A percentile compares a stretch with the other conserved stretches of the same genome.
Conservation (phyloP, 2,888 invertebrate genomes). For the Laspeyria flexula region DNA sequence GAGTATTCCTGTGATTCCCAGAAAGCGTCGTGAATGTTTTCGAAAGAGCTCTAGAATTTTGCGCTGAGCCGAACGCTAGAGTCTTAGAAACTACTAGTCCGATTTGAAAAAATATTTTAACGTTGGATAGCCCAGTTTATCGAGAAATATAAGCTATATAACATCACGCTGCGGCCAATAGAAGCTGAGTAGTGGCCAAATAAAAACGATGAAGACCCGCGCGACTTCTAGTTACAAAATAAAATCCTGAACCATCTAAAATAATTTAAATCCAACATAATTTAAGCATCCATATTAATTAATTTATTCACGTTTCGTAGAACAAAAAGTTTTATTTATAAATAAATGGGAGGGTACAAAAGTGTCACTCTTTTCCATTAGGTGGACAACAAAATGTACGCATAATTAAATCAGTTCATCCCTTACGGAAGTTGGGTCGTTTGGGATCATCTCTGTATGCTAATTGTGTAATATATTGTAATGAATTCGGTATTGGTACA, state of each 20-base stretch:
- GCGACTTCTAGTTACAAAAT: too few species aligned
- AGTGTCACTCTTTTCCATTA: constrained; percentile 46
- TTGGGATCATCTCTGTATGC: constrained; percentile 18
- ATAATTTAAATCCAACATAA: neutral
- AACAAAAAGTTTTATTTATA: constrained; percentile 38
- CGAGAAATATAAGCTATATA: too few species aligned
- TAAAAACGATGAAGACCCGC: too few species aligned
- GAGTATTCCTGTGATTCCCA: too few species aligned
- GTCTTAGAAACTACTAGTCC: too few species aligned
- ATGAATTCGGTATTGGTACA: constrained; percentile 18
- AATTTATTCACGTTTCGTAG: neutral
- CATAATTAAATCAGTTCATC: constrained; percentile 48
- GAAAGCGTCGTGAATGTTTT: too few species aligned
- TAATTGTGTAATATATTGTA: constrained; percentile 20
- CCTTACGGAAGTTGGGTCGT: constrained; percentile 35
- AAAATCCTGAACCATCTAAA: neutral
- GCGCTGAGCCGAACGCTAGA: too few species aligned
- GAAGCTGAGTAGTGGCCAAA: too few species aligned
- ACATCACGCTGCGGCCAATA: too few species aligned
- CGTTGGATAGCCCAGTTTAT: too few species aligned
- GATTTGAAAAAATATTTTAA: too few species aligned
- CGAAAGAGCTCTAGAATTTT: too few species aligned
- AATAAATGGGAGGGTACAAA: constrained; percentile 16
- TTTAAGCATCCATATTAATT: neutral
- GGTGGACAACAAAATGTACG: constrained; percentile 27